Conservation (phyloP, 1,140 invertebrate genomes). For the Telenomus remus region DNA sequence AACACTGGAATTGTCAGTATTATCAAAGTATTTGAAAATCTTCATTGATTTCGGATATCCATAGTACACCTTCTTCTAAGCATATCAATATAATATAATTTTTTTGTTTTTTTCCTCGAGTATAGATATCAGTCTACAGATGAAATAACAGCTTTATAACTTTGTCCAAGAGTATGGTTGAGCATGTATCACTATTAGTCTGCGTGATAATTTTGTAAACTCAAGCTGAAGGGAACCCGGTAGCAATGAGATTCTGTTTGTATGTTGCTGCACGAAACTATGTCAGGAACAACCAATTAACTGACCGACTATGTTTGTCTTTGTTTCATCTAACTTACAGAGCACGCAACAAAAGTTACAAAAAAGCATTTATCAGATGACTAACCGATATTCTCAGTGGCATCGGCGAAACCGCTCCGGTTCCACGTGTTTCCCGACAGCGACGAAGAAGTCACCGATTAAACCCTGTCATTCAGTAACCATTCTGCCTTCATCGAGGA, state of each 20-base stretch:
- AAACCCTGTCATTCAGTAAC: constrained; percentile 72
- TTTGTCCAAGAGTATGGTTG: constrained; percentile 2
- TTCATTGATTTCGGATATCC: constrained; percentile 1
- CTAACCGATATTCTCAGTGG: constrained; percentile 76
- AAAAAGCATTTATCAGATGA: constrained; percentile 77
- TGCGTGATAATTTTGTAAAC: not conserved
- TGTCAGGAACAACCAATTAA: constrained; percentile 63
- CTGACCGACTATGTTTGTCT: constrained; percentile 66
- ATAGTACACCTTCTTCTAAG: not conserved
- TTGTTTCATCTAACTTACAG: constrained; percentile 71
- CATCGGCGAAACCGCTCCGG: constrained; percentile 68
- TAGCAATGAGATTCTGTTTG: constrained; percentile 8
- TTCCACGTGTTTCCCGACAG: constrained; percentile 68
- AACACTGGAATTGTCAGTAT: too few relatives aligned
- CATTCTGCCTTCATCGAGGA: constrained; percentile 42
- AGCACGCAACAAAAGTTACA: constrained; percentile 75
- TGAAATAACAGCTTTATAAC: constrained; percentile 16
- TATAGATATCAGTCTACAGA: constrained; percentile 10
- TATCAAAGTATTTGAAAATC: not conserved
- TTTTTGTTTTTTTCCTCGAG: not conserved
- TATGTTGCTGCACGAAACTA: constrained; percentile 18
- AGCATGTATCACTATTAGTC: constrained; percentile 3
- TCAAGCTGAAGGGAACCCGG: not conserved
- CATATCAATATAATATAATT: constrained; percentile 1
- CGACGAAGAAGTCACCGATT: constrained; percentile 71